phyloP scores from a whole-genome alignment of 2,888 invertebrate species.

The Monoplex corrugatus region DNA sequence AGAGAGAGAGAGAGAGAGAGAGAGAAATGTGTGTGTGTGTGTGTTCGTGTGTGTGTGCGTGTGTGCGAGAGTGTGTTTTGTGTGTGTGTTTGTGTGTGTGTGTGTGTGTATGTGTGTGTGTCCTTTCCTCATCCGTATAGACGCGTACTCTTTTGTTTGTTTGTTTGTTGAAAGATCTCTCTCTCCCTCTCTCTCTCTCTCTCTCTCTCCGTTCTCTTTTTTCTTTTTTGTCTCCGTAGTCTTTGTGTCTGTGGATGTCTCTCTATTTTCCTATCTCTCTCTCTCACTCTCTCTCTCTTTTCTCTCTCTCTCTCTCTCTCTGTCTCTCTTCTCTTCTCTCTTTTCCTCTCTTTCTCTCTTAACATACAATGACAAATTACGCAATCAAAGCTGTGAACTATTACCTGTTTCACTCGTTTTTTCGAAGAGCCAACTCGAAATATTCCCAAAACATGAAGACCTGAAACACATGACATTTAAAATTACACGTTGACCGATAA shows the following conservation, averaged over 20 bases:
- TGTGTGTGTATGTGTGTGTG: too few species aligned
- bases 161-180: neutral
- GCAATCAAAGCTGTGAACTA: too few species aligned
- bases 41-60: neutral
- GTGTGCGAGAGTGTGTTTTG: neutral
- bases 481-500: too few species aligned
- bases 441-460: conserved; percentile 91
- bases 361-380: too few species aligned
- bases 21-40: neutral
- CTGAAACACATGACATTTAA: conserved; percentile 75
- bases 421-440: conserved; percentile 96
- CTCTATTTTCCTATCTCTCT: neutral
- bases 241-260: neutral
- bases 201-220: neutral
- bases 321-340: neutral
- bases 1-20: neutral
- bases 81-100: too few species aligned
- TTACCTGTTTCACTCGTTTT: conserved; percentile 93
- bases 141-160: neutral
- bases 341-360: neutral
- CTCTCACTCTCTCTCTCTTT: neutral
- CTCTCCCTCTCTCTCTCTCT: neutral
- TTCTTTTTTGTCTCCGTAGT: too few species aligned
- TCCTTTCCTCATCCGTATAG: too few species aligned
- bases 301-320: neutral